Evolutionary conservation across 2,888 invertebrate species (phyloP).

Genomic region (Erannis defoliaria): DNA sequence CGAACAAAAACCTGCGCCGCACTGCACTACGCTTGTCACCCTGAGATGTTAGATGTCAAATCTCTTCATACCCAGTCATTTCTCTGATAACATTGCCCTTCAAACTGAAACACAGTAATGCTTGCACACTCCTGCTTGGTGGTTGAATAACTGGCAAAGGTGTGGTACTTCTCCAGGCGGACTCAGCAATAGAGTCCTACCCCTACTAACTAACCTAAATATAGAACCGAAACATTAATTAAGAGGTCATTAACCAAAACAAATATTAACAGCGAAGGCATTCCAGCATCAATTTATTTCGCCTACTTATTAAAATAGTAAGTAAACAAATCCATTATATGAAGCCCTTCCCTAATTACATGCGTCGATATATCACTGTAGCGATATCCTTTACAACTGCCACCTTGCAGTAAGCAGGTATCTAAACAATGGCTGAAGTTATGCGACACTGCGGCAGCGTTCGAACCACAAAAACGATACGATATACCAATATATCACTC

Average conservation of each 20-base stretch:
- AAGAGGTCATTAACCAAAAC: background rate
- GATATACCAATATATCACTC: constrained; percentile 76
- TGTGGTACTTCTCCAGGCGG: too few relatives aligned
- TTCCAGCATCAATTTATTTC: constrained; percentile 6
- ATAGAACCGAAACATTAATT: background rate
- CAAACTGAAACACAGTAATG: too few relatives aligned
- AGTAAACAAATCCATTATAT: constrained; percentile 13
- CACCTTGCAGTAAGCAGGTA: constrained; percentile 52
- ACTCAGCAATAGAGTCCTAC: too few relatives aligned
- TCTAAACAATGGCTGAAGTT: constrained; percentile 59
- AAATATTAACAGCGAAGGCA: too few relatives aligned
- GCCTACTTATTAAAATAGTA: constrained; percentile 5
- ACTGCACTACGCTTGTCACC: too few relatives aligned
- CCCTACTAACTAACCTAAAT: too few relatives aligned
- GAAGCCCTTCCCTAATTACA: constrained; percentile 6
- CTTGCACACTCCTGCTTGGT: too few relatives aligned
- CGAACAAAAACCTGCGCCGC: too few relatives aligned
- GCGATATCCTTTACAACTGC: constrained; percentile 13
- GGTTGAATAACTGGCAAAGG: too few relatives aligned
- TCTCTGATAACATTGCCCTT: too few relatives aligned
- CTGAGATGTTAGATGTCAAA: too few relatives aligned
- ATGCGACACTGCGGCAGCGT: constrained; percentile 45
- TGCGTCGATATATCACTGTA: constrained; percentile 10
- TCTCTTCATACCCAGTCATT: too few relatives aligned
- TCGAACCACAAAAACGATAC: constrained; percentile 69